Evolutionary conservation across 2,888 invertebrate species (phyloP).

Genomic region (Euclidia mi): DNA sequence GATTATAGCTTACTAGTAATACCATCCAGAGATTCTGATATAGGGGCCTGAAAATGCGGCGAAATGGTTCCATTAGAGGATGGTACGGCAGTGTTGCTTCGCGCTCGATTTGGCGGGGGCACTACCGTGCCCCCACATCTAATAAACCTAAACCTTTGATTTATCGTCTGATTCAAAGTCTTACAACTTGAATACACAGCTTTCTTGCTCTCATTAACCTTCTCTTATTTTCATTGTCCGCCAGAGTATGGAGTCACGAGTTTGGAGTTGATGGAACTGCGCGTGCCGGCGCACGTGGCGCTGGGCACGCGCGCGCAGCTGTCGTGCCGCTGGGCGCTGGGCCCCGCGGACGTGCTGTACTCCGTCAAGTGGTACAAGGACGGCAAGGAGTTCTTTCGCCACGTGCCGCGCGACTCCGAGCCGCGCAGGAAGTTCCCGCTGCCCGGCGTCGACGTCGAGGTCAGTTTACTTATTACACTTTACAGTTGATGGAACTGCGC

Average conservation of each 20-base stretch:
- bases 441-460: slow-evolving; percentile 96
- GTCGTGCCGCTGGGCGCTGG: slow-evolving; percentile 95
- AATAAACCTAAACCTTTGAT: too few relatives aligned
- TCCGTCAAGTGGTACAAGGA: slow-evolving; percentile 98
- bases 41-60: too few relatives aligned
- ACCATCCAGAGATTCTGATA: too few relatives aligned
- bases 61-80: too few relatives aligned
- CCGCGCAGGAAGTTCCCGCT: slow-evolving; percentile 94
- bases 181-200: too few relatives aligned
- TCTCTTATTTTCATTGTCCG: slow-evolving; percentile 16
- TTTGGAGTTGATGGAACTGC: slow-evolving; percentile 94
- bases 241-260: slow-evolving; percentile 78
- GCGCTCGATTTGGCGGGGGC: too few relatives aligned
- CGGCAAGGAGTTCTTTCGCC: slow-evolving; percentile 96
- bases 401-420: slow-evolving; percentile 95
- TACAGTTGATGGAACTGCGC: too few relatives aligned
- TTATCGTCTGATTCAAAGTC: too few relatives aligned
- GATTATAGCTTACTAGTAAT: too few relatives aligned
- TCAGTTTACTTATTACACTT: slow-evolving; percentile 80
- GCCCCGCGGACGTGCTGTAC: slow-evolving; percentile 94
- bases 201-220: too few relatives aligned
- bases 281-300: slow-evolving; percentile 95
- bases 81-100: too few relatives aligned
- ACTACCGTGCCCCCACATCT: too few relatives aligned
- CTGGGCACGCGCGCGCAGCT: slow-evolving; percentile 93